Base-by-base conservation (phyloP, 2,797 vertebrate species). In the Merluccius polli region DNA sequence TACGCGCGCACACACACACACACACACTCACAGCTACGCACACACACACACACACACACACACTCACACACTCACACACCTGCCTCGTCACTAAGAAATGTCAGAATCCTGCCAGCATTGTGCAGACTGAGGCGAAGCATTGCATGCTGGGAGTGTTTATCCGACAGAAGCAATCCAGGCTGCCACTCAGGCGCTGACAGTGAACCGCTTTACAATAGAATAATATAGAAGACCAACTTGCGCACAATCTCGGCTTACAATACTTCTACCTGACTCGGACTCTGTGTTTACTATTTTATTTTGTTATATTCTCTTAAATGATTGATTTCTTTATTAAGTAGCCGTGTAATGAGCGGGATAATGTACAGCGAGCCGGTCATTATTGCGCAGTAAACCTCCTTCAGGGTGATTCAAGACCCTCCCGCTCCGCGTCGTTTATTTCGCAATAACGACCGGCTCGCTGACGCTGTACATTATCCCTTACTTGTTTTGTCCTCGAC, bases 71-170 rank as follows among this genome's bases (percentile, higher is more conserved):
- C 6, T 15, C n/a, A 72, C 52, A 63, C n/a, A 63, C 52, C 85
- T 63, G 52, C 52, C 52, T n/a, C 1, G 52, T 63, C 52, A 63
- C 52, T 88, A 85, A 84, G 77, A 86, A 88, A 89, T 81, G 83
- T 91, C 85, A 89, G 87, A 82, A 88, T 83, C 85, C 85, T 91
- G 87, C 86, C 81, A 90, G 91, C 87, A 91, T 79, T 87, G 87
- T 85, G 81, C 84, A 85, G 87, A 87, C 85, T 86, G 86, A 88
- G 86, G 88, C 74, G 87, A 85, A 89, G 90, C 90, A 88, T 77
- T 91, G 90, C 90, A 92, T 92, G 89, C 88, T 93, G 92, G 89
- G 90, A 92, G 88, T 89, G 83, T 90, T 92, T 90, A 90, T 91
- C 85, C 82, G 77, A 89, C 86, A 90, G 88, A 88, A 85, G 87